These are phyloP conservation scores for Phylloscopus trochiloides DNA, from an alignment of 2,113 vertebrate genomes.

Conservation along the genomic window DNA sequence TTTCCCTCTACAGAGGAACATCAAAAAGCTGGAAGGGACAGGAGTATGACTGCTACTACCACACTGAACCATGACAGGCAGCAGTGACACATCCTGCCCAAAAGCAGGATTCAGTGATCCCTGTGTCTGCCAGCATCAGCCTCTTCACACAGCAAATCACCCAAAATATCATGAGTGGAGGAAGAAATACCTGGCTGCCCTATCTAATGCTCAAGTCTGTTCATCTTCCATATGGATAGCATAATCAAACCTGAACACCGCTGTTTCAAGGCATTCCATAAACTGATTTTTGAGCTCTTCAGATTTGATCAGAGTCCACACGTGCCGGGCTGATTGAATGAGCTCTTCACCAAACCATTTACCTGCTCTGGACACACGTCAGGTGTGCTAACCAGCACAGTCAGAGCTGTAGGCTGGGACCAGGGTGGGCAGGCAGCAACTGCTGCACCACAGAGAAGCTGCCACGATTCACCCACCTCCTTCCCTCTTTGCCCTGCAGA, in stretches of 20 bases:
- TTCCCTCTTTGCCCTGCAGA: not conserved
- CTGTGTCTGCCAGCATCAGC: not conserved
- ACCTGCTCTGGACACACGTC: not conserved
- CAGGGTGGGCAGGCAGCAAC: not conserved
- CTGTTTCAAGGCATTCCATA: not conserved
- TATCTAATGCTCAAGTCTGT: not conserved
- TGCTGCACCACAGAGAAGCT: not conserved
- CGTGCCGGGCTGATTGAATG: rapidly evolving
- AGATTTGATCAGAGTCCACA: not conserved
- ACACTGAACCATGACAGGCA: not conserved
- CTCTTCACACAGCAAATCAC: not conserved
- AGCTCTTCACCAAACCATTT: not conserved
- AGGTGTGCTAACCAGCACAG: not conserved
- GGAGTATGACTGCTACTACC: not conserved
- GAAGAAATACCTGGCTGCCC: not conserved
- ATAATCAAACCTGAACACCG: not conserved
- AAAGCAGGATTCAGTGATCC: not conserved
- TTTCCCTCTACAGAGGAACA: not conserved
- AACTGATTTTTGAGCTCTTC: not conserved
- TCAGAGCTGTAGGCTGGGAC: not conserved
- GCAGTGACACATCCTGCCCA: rapidly evolving
- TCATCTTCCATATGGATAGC: not conserved
- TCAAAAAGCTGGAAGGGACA: not conserved
- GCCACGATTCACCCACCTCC: rapidly evolving
- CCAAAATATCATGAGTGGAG: not conserved